phyloP scores from a whole-genome alignment of 92 coral and sea anemone genomes.

The Epizoanthus rinbou region DNA sequence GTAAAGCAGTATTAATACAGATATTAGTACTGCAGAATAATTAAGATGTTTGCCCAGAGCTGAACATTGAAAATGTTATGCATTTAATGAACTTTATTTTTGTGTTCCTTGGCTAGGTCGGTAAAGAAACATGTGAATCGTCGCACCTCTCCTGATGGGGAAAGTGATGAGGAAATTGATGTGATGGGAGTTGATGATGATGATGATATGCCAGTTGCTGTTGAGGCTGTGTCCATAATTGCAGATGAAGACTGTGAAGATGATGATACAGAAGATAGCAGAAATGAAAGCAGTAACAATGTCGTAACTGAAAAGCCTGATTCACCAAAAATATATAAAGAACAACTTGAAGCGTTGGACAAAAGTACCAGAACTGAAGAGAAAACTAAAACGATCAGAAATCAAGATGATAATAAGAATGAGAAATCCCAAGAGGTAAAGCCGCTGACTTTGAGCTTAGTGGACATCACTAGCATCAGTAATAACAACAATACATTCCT shows the following conservation, averaged over 20 bases:
- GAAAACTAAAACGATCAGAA: background rate
- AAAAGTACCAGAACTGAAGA: conserved; percentile 1
- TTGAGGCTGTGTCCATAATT: conserved; percentile 17
- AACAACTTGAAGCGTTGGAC: background rate
- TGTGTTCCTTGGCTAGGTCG: background rate
- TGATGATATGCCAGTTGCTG: conserved; percentile 49
- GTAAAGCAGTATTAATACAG: too few relatives aligned
- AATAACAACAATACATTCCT: conserved; percentile 65
- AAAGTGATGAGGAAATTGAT: conserved; percentile 60
- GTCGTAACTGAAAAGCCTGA: background rate
- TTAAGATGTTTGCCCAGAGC: too few relatives aligned
- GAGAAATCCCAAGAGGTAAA: background rate
- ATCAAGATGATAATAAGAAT: background rate
- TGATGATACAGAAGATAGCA: conserved; percentile 6
- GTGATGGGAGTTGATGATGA: conserved; percentile 40
- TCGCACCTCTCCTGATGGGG: conserved; percentile 21
- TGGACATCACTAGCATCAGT: background rate
- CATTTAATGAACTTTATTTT: background rate
- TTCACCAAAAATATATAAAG: background rate
- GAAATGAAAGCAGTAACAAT: background rate
- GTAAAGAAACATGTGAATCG: background rate
- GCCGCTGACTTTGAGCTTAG: background rate
- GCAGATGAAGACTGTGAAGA: background rate
- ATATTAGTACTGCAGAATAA: too few relatives aligned
- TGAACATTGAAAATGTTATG: too few relatives aligned